phyloP scores from a whole-genome alignment of 2,113 vertebrate species.

The Lontra canadensis region DNA sequence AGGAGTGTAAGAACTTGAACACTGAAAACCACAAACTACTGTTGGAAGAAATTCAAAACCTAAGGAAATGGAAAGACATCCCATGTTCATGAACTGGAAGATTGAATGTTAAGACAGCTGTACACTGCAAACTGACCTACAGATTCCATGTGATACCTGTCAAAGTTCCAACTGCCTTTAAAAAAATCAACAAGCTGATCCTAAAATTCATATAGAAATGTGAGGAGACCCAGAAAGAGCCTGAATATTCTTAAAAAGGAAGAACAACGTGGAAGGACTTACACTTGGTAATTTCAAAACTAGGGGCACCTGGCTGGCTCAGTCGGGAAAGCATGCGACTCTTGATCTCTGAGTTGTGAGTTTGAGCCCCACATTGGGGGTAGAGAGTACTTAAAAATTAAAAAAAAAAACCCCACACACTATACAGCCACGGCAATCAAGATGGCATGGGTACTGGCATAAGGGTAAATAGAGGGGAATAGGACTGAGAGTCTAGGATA shows the following conservation, averaged over 20 bases:
- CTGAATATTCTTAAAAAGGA: background rate
- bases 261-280: background rate
- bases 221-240: background rate
- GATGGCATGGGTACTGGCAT: background rate
- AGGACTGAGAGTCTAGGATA: background rate
- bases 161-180: background rate
- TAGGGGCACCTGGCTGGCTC: background rate
- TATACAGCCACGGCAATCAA: background rate
- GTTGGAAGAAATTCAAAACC: background rate
- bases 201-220: background rate
- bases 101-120: background rate
- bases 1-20: background rate
- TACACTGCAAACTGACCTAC: background rate
- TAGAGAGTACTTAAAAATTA: background rate
- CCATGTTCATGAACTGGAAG: background rate
- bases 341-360: background rate
- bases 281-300: background rate
- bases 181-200: background rate
- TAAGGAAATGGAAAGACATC: background rate
- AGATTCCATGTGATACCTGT: background rate
- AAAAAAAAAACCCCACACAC: background rate
- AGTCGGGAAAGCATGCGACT: background rate
- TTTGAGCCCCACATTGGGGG: background rate
- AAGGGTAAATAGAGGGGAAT: background rate
- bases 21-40: background rate